A percentile compares a stretch with the other conserved stretches of the same genome.
These are phyloP conservation scores for Trichomalopsis sarcophagae DNA, from an alignment of 1,140 invertebrate genomes.

Conservation along the genomic window DNA sequence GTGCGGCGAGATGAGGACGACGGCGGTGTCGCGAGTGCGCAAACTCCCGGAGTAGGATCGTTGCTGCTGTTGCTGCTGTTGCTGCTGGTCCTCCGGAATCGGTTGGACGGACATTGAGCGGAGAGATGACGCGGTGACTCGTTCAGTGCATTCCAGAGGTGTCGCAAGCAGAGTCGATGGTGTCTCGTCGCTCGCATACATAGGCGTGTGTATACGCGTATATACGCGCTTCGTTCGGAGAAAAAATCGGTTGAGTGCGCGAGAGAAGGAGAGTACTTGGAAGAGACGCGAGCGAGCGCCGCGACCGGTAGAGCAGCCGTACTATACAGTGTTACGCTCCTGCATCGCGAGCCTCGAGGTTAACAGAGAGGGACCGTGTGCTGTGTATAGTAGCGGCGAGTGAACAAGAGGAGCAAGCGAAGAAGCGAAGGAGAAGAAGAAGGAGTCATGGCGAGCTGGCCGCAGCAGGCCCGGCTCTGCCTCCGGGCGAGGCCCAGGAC, in stretches of 20 bases:
- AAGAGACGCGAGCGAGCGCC: neutral
- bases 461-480: neutral
- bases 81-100: neutral
- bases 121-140: neutral
- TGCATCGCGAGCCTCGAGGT: conserved; percentile 1
- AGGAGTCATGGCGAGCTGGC: conserved; percentile 19
- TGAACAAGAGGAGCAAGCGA: conserved; percentile 17
- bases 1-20: neutral
- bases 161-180: neutral
- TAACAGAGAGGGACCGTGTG: conserved; percentile 14
- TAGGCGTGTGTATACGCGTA: neutral
- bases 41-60: neutral
- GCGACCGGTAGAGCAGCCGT: neutral
- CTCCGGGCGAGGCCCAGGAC: conserved; percentile 39
- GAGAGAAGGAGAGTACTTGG: neutral
- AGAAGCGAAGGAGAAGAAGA: conserved; percentile 26
- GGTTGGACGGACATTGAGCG: neutral
- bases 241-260: neutral
- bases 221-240: neutral
- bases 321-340: neutral
- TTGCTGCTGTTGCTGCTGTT: neutral
- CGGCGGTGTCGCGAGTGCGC: neutral
- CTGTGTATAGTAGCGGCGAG: conserved; percentile 26
- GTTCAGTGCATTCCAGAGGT: neutral
- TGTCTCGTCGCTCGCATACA: neutral